Evolutionary conservation across 2,113 vertebrate species (phyloP).

Genomic region (Macrotus californicus): DNA sequence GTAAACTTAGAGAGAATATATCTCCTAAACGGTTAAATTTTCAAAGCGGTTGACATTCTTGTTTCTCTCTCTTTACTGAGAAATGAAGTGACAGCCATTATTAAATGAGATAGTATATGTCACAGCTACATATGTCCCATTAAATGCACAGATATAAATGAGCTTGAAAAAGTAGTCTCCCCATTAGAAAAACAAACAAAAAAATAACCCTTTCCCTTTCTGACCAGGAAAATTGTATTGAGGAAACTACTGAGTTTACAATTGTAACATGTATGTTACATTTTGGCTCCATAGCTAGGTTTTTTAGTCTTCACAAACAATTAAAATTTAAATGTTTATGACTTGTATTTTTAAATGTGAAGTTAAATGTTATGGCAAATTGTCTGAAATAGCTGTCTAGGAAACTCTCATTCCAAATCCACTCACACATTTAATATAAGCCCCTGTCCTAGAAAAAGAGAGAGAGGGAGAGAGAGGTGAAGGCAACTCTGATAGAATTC

Average conservation of each 20-base stretch:
- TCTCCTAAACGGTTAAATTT: background rate
- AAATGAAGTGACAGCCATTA: background rate
- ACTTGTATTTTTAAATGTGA: background rate
- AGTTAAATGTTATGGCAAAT: background rate
- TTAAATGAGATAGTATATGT: background rate
- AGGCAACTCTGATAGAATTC: background rate
- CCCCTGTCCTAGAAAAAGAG: background rate
- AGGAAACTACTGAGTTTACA: background rate
- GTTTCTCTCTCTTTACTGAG: background rate
- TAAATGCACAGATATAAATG: background rate
- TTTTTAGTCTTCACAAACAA: background rate
- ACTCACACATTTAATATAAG: background rate
- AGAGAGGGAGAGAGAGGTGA: background rate
- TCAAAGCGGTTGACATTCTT: background rate
- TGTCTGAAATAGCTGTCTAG: background rate
- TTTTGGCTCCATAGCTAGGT: background rate
- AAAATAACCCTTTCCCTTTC: background rate
- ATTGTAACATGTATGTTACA: background rate
- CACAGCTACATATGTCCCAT: background rate
- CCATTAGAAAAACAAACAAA: background rate
- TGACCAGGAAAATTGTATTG: background rate
- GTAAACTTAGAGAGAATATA: background rate
- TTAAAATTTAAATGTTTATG: background rate
- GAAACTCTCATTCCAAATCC: background rate
- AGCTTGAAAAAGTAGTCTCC: background rate